Conservation (phyloP, 2,797 vertebrate genomes). For the Rhinichthys osculus region DNA sequence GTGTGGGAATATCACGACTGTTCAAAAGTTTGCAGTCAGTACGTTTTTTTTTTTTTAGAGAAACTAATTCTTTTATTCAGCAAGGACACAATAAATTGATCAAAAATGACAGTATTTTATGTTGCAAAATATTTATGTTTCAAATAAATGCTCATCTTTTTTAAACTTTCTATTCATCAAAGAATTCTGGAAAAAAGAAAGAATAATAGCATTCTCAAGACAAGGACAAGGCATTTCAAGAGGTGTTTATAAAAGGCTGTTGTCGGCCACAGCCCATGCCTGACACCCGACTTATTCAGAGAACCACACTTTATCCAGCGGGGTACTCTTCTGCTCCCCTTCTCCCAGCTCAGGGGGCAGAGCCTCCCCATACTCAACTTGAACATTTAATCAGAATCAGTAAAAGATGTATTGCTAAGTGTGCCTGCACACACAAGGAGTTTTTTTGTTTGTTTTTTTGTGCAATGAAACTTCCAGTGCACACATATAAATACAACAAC, state of each 20-base stretch:
- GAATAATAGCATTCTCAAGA: background rate
- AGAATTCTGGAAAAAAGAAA: background rate
- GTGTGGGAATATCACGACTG: background rate
- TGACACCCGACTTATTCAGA: too few species aligned
- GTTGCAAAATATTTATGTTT: background rate
- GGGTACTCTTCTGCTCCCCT: too few species aligned
- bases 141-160: too few species aligned
- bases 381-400: too few species aligned
- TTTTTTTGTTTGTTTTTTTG: too few species aligned
- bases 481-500: background rate
- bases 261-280: background rate
- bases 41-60: background rate
- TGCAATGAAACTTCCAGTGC: background rate
- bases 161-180: background rate
- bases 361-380: too few species aligned
- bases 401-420: too few species aligned
- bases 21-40: background rate
- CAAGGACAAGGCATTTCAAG: background rate
- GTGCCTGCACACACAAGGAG: too few species aligned
- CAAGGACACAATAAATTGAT: background rate
- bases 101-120: background rate
- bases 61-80: background rate
- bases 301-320: too few species aligned
- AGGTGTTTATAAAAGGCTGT: too few species aligned
- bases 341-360: too few species aligned